Conservation (phyloP, 1,140 invertebrate genomes). For the Drosophila paulistorum region DNA sequence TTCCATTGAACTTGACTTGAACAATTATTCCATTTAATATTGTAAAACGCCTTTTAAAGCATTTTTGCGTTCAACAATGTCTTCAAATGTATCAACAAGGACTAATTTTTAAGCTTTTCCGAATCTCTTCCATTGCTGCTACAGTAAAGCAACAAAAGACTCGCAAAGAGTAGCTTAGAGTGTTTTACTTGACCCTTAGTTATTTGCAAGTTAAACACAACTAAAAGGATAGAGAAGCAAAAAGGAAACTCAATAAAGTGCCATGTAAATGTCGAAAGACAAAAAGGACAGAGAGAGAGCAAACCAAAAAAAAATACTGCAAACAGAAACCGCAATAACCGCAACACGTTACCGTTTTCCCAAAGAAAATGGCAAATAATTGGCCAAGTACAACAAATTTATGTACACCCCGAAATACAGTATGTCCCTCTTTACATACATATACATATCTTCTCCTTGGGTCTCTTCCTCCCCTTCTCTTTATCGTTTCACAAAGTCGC, state of each 20-base stretch:
- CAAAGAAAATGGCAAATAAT: conserved; percentile 51
- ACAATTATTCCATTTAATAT: too few species aligned
- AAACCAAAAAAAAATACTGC: not conserved
- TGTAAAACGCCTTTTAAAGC: too few species aligned
- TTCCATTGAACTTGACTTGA: too few species aligned
- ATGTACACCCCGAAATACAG: conserved; percentile 29
- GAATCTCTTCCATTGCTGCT: too few species aligned
- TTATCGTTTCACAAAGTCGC: not conserved
- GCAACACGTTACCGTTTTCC: conserved; percentile 42
- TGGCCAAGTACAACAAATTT: conserved; percentile 48
- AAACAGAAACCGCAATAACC: conserved; percentile 47
- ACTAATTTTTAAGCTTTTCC: too few species aligned
- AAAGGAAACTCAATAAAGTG: conserved; percentile 6
- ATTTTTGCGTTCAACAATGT: too few species aligned
- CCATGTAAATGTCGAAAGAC: conserved; percentile 29
- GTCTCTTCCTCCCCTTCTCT: not conserved
- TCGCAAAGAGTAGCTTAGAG: not conserved
- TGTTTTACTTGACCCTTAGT: not conserved
- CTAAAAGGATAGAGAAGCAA: conserved; percentile 1
- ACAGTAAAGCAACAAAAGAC: too few species aligned
- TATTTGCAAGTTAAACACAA: not conserved
- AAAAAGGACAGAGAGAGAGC: not conserved
- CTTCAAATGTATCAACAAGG: too few species aligned
- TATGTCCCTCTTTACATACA: too few species aligned
- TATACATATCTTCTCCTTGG: not conserved